Base-by-base conservation (phyloP, 1,140 invertebrate species). In the Caenorhabditis tropicalis region DNA sequence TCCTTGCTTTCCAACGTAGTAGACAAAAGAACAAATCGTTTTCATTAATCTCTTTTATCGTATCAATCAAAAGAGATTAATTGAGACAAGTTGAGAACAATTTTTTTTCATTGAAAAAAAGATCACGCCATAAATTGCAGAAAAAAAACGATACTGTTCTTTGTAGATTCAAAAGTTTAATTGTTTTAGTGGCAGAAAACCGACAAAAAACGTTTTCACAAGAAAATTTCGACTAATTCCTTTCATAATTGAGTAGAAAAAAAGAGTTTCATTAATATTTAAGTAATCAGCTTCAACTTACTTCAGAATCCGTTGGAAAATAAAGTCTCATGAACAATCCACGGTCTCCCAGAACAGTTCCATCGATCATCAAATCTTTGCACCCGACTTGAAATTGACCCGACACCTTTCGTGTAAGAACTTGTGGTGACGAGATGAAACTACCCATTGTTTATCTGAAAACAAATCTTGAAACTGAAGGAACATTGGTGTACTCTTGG, bases 311-410 rank as follows among this genome's bases (percentile, higher is more conserved):
- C 27, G 60, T 65, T 24, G 84, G 84, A 79, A 70, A 85, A 60
- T 60, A 85, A 1, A 85, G 12, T 60, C 84, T 56, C 51, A 82
- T 48, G 21, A 82, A 82, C 24, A 85, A 33, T 33, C 84, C 84
- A 12, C 80, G 80, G 46, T 85, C 84, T 82, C 84, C 84, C 6
- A 83, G 53, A 31, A 46, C 81, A 0, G 60, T 58, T 53, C 81
- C 80, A 36, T 81, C 56, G 48, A 85, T 82, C 84, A 85, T 85
- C 56, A 85, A 65, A 46, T 85, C 84, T 16, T 70, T 80, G 81
- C 84, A 85, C 36, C 84, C 84, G 58, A 81, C 81, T 33, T 81
- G 80, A 29, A 48, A 85, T 9, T 51, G 53, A 21, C 84, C 84
- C 53, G 74, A 85, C 36, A 74, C 65, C 65, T 74, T 39, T 12